Evolutionary conservation across 2,888 invertebrate species (phyloP), one percentile per base, ranked within the genome.

Genomic region (Xestoiulus laeticollis): DNA sequence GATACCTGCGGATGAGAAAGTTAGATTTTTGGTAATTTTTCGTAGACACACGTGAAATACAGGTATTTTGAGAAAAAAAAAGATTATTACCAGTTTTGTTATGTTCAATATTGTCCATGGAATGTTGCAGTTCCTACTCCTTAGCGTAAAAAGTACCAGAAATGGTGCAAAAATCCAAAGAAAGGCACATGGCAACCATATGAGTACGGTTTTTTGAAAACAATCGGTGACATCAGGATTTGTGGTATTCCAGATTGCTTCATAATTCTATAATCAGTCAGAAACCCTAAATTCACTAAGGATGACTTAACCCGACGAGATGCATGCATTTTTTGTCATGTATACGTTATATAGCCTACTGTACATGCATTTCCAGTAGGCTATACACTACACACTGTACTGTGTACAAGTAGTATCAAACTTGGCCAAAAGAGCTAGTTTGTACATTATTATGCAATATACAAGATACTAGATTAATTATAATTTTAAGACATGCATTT

Each of bases 151-250:
- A 86, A 88, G 89, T 30, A 89, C 87, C 38, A 90, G 88, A 12
- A 91, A 87, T 0, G 91, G 91, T 5, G 91, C 84, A 5, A 90
- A 84, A 0, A 91, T 38, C 91, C 91, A 91, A 30, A 92, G 90
- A 87, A 91, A 91, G 14, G 90, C 91, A 90, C 92, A 92, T 2
- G 93, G 93, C 14, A 92, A 90, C 93, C 93, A 93, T n/a, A 92
- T 90, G 26, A 93, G 89, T 12, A 92, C 90, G 0, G 93, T 93
- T 89, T 92, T 91, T 90, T 92, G 91, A 90, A 93, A 93, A 90
- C 93, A 93, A 89, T 94, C 94, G 89, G 98, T 96, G 90, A 99
- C 94, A 91, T 96, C 95, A 59, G 98, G 99, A 92, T 95, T 94
- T 10, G 94, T 93, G 22, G 98, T 96, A 91, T 95, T 91, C 97